Evolutionary conservation across 2,888 invertebrate species (phyloP), one percentile per base, ranked within the genome.

Genomic region (Acronicta aceris): DNA sequence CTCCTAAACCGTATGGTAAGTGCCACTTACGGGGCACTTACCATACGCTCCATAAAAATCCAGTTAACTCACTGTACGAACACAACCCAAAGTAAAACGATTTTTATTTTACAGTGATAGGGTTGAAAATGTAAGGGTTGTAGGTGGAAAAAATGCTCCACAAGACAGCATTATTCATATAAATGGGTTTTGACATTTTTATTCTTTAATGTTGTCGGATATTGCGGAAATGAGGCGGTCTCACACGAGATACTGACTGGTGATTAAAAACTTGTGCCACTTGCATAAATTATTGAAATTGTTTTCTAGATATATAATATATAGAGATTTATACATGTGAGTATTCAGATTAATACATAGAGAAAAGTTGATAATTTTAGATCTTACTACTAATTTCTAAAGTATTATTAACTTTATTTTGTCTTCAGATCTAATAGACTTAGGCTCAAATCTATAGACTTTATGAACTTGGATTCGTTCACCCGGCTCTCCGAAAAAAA

Each of bases 141-240:
- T 13, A 5, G 33, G 25, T 45, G 55, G 38, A 58, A 59, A 78
- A 79, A 71, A 71, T 72, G 63, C 40, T 69, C 64, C 65, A 59
- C 70, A 79, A 82, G 81, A 80, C 64, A 80, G 78, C 80, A 87
- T 91, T 87, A 89, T 87, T 91, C 89, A 91, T 87, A 88, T 86
- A 89, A 90, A 90, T 88, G 85, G 83, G 82, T 87, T 91, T 87
- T 90, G 90, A 90, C 92, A 90, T 87, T 90, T 91, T 91, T 88
- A 90, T 89, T 89, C 86, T 83, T 82, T 89, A 84, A 85, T 89
- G 88, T 83, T 59, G 78, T 81, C 78, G 81, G 80, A 81, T 81
- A 81, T 78, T 73, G 75, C 62, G 55, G 58, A 66, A 56, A 38
- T n/a, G 50, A 59, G 42, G 48, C 41, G 13, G 40, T 0, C 46